Evolutionary conservation across 2,797 vertebrate genomes (phyloP).

Genomic region (Acanthopagrus latus): DNA sequence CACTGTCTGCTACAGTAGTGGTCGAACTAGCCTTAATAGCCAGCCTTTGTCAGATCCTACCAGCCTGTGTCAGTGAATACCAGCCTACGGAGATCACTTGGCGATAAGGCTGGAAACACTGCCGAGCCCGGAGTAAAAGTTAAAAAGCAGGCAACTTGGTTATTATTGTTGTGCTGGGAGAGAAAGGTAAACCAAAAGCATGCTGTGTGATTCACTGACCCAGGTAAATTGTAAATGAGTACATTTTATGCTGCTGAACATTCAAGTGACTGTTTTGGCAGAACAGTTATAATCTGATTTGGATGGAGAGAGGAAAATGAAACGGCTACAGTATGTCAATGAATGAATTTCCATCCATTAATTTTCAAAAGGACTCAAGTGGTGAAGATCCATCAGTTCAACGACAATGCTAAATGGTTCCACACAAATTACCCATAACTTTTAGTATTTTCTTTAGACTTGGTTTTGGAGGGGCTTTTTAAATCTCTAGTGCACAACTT

Average conservation of each 20-base stretch:
- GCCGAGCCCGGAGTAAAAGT: constrained; percentile 34
- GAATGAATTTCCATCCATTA: neutral
- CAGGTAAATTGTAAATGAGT: neutral
- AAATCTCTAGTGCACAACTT: neutral
- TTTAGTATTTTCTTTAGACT: too few relatives aligned
- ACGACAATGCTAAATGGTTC: neutral
- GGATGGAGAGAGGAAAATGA: neutral
- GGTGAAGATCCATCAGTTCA: neutral
- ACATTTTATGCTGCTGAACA: constrained; percentile 18
- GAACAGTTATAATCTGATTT: neutral
- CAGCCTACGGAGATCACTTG: constrained; percentile 45
- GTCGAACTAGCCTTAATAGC: constrained; percentile 67
- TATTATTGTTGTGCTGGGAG: constrained; percentile 37
- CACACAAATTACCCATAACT: too few relatives aligned
- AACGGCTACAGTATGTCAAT: constrained; percentile 26
- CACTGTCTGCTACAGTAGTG: constrained; percentile 68
- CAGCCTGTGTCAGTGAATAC: constrained; percentile 54
- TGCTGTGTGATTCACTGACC: neutral
- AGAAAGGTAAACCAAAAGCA: constrained; percentile 26
- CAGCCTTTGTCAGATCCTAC: constrained; percentile 64
- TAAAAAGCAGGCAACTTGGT: constrained; percentile 14
- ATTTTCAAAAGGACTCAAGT: neutral
- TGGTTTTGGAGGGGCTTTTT: too few relatives aligned
- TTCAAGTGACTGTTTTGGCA: neutral
- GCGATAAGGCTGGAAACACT: constrained; percentile 40